phyloP scores from a whole-genome alignment of 2,888 invertebrate genomes.

The Eulithis testata region DNA sequence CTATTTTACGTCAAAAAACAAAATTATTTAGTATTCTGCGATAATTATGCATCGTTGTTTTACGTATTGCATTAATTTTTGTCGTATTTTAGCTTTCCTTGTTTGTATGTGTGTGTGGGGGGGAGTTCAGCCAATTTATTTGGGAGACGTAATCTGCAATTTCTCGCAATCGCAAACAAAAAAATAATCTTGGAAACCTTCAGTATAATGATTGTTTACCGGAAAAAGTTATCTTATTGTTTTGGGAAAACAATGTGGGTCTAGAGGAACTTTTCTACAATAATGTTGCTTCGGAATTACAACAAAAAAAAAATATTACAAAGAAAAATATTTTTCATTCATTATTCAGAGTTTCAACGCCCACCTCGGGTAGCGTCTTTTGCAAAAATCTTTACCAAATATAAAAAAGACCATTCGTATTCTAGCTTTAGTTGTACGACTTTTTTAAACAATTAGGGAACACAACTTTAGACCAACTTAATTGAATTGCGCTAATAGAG shows the following conservation, averaged over 20 bases:
- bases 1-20: too few species aligned
- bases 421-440: too few species aligned
- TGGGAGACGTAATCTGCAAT: neutral
- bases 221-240: slow-evolving; percentile 32
- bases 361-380: neutral
- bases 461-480: too few species aligned
- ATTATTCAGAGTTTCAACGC: slow-evolving; percentile 14
- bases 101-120: too few species aligned
- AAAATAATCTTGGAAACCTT: slow-evolving; percentile 7
- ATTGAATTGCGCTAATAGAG: neutral
- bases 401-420: too few species aligned
- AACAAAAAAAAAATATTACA: slow-evolving; percentile 18
- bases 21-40: too few species aligned
- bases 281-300: slow-evolving; percentile 15
- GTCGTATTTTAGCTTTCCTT: too few species aligned
- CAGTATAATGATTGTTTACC: slow-evolving; percentile 16
- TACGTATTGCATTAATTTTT: too few species aligned
- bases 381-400: neutral
- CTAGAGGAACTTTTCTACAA: slow-evolving; percentile 12
- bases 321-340: slow-evolving; percentile 29
- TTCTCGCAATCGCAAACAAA: slow-evolving; percentile 21
- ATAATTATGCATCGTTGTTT: too few species aligned
- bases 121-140: too few species aligned
- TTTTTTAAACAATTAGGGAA: too few species aligned
- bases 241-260: slow-evolving; percentile 32